Evolutionary conservation across 2,888 invertebrate species (phyloP).

Genomic region (Microplitis manilae): DNA sequence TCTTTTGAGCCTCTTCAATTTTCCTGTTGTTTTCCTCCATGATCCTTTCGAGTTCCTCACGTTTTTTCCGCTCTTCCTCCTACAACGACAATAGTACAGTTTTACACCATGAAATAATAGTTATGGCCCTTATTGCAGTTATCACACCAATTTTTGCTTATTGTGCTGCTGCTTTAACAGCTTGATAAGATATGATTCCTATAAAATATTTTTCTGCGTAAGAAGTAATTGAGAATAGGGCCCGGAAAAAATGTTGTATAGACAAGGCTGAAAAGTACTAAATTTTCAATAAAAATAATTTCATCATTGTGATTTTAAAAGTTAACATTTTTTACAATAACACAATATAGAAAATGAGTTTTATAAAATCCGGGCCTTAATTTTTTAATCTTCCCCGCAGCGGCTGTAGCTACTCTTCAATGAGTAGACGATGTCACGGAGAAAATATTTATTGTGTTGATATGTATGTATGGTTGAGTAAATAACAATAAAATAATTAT

Average conservation of each 20-base stretch:
- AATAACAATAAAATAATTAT: conserved; percentile 63
- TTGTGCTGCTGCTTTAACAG: background rate
- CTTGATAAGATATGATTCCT: conserved; percentile 34
- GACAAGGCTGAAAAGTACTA: conserved; percentile 7
- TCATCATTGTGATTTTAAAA: conserved; percentile 10
- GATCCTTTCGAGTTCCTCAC: conserved; percentile 95
- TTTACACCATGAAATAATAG: conserved; percentile 61
- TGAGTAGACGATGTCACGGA: conserved; percentile 35
- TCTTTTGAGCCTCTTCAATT: conserved; percentile 96
- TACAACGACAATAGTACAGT: conserved; percentile 76
- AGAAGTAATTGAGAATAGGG: background rate
- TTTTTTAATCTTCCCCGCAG: conserved; percentile 29
- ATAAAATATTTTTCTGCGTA: conserved; percentile 49
- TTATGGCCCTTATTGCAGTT: conserved; percentile 49
- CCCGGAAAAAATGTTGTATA: background rate
- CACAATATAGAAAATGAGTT: background rate
- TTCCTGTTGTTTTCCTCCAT: conserved; percentile 98
- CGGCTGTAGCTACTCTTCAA: conserved; percentile 23
- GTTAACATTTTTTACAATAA: background rate
- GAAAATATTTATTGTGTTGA: conserved; percentile 27
- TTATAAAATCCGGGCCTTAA: conserved; percentile 15
- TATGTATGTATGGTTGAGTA: conserved; percentile 33
- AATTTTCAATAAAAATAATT: conserved; percentile 5
- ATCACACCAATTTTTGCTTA: conserved; percentile 45
- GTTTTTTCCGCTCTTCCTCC: conserved; percentile 97